Conservation (phyloP, 37 sponge, comb jelly and placozoan species). For the Diacarnus erythraeanus region DNA sequence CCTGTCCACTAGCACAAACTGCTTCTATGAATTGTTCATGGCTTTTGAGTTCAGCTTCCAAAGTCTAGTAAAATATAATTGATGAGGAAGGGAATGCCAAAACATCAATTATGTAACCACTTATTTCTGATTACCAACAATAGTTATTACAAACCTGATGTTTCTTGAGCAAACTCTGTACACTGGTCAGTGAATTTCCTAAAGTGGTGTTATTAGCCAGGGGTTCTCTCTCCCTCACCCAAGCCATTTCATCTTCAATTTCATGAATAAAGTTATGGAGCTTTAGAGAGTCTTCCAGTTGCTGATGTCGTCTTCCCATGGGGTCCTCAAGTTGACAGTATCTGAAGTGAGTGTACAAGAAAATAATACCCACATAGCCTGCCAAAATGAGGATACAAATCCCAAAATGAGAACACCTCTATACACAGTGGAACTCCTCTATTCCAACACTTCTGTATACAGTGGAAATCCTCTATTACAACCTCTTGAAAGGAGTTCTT, state of each 20-base stretch:
- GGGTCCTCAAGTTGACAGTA: conserved; percentile 90
- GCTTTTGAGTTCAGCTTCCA: conserved; percentile 74
- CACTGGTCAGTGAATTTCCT: conserved; percentile 72
- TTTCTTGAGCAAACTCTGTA: conserved; percentile 78
- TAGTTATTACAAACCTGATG: conserved; percentile 68
- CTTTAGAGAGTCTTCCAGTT: conserved; percentile 73
- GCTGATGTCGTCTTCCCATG: conserved; percentile 62
- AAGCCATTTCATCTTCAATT: conserved; percentile 77
- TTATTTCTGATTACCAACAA: no score
- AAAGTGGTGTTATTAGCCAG: conserved; percentile 60
- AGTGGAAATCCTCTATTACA: no score
- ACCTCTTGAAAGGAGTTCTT: no score
- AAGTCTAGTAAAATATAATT: conserved; percentile 35
- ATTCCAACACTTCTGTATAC: no score
- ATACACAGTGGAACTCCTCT: no score
- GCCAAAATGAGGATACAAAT: no score
- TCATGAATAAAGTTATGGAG: conserved; percentile 86
- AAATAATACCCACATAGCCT: no score
- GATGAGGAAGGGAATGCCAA: neutral
- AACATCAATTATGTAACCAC: neutral
- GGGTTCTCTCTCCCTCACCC: conserved; percentile 82
- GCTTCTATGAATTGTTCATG: conserved; percentile 67
- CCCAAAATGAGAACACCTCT: no score
- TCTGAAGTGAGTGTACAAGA: conserved; percentile 17
- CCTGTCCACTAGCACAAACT: conserved; percentile 51